Percentiles rank a stretch among this genome's conserved stretches.
phyloP scores from a whole-genome alignment of 2,888 invertebrate species.

The Cecidostiba fungosa region DNA sequence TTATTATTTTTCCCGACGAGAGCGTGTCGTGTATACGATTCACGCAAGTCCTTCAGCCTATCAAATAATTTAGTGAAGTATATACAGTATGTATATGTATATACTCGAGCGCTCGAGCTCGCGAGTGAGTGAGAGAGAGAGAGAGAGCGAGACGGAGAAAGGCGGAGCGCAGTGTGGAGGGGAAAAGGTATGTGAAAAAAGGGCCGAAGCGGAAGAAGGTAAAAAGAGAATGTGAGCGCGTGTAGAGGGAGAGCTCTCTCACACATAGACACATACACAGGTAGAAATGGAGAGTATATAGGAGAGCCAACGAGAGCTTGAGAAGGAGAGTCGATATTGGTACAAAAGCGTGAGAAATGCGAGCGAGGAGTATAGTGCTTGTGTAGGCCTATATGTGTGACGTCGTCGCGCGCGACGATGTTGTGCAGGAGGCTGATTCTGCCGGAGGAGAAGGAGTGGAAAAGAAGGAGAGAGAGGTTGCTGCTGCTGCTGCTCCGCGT shows the following conservation, averaged over 20 bases:
- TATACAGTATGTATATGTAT: slow-evolving; percentile 34
- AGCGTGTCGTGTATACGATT: neutral
- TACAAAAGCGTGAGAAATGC: slow-evolving; percentile 66
- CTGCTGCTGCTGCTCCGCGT: slow-evolving; percentile 34
- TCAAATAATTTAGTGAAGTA: slow-evolving; percentile 58
- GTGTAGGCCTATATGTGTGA: neutral
- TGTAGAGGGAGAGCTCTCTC: slow-evolving; percentile 52
- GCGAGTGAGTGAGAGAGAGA: slow-evolving; percentile 25
- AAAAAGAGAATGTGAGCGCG: slow-evolving; percentile 53
- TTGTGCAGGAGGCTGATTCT: slow-evolving; percentile 35
- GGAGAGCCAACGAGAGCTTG: slow-evolving; percentile 41
- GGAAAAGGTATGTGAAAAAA: slow-evolving; percentile 59
- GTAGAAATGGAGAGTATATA: slow-evolving; percentile 55
- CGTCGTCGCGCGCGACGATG: slow-evolving; percentile 38
- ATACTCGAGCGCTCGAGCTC: slow-evolving; percentile 37
- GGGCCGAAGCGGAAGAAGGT: slow-evolving; percentile 61
- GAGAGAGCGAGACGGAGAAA: slow-evolving; percentile 38
- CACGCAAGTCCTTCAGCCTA: slow-evolving; percentile 46
- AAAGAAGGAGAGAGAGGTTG: slow-evolving; percentile 35
- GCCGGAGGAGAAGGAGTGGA: slow-evolving; percentile 15
- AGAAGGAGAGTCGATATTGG: slow-evolving; percentile 64
- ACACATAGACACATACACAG: slow-evolving; percentile 56
- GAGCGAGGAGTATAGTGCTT: slow-evolving; percentile 35
- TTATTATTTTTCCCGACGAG: slow-evolving; percentile 37
- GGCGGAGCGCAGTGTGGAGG: slow-evolving; percentile 30